Base-by-base conservation (phyloP, 1,140 invertebrate genomes). In the Drosophila orosa region DNA sequence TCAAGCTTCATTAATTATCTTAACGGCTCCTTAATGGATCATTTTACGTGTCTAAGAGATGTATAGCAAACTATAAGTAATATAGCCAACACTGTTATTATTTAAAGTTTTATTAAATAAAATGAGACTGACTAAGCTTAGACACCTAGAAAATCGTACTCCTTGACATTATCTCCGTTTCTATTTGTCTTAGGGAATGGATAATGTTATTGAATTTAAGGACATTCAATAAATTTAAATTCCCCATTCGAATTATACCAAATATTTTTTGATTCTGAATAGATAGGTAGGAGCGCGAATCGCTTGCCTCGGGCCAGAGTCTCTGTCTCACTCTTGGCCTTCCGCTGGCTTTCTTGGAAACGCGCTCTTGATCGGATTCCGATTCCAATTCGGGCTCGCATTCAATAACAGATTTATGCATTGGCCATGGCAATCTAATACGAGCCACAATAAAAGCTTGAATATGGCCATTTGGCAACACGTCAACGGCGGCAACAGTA, bases 401-500 rank as follows among this genome's bases (percentile, higher is more conserved):
- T 75, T 75, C 61, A 75, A 81, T 81, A 78, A 65, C 52, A 78
- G 73, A 78, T 81, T 86, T 78, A 78, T 79, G 80, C 78, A 87
- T 87, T 87, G 84, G 80, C 72, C 83, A 77, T 86, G 84, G 80
- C 83, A 89, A 87, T 87, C 80, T 87, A 89, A 87, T 87, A 84
- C 87, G 82, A 87, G 73, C 76, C 84, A 87, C 84, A 87, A 87
- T 84, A 89, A 87, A 87, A 89, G 87, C 84, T 89, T 50, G 84
- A 80, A 87, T 87, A 84, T 80, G 78, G 77, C 80, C 73, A 87
- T 87, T 87, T 87, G 84, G 84, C 84, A 87, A 87, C 84, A 87
- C 84, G 84, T 87, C 83, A 87, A 83, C 79, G 62, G 63, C 50
- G 71, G 54, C 59, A 61, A 24, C 24, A 69, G 44, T 44, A 63